Conservation (phyloP, 2,797 vertebrate species). For the Chloroceryle inda region DNA sequence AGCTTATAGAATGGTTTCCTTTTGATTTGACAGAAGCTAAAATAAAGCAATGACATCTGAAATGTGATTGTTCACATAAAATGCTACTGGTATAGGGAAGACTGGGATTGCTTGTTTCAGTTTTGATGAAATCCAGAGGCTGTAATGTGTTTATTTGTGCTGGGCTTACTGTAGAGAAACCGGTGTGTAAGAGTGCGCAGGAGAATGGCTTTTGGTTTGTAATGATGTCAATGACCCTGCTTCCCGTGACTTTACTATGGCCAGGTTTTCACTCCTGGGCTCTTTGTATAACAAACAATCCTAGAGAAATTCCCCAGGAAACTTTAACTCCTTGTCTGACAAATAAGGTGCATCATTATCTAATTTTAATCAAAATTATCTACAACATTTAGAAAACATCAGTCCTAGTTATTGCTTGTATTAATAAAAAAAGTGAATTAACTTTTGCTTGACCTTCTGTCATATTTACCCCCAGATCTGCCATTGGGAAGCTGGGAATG, state of each 20-base stretch:
- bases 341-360: background rate
- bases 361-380: background rate
- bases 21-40: background rate
- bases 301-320: background rate
- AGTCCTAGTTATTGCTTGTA: background rate
- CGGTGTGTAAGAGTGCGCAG: background rate
- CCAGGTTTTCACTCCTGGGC: background rate
- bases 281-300: background rate
- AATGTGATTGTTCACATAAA: background rate
- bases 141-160: background rate
- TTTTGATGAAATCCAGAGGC: background rate
- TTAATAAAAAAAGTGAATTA: background rate
- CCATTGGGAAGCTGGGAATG: conserved; percentile 79
- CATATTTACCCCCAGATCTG: conserved; percentile 71
- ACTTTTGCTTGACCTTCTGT: background rate
- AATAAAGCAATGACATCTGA: background rate
- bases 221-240: fast-evolving
- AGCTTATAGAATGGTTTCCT: background rate
- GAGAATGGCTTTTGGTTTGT: background rate
- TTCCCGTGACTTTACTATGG: background rate
- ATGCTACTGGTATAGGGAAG: background rate
- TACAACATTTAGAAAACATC: background rate
- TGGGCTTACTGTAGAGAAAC: background rate
- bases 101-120: background rate
- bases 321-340: background rate